Base-by-base conservation (phyloP, 2,113 vertebrate species). In the Orycteropus afer region DNA sequence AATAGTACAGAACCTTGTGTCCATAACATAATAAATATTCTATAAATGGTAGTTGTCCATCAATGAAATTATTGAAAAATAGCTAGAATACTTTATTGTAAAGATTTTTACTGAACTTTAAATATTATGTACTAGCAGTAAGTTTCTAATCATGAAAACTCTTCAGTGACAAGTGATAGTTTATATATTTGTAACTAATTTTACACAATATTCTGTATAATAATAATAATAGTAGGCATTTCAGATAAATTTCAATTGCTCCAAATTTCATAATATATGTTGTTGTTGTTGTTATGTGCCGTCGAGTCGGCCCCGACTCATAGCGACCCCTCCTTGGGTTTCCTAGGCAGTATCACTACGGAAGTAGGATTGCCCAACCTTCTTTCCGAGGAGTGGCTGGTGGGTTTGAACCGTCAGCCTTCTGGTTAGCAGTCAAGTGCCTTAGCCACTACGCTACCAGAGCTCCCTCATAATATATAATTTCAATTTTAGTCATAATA, bases 11-110 rank as follows among this genome's bases (percentile, higher is more conserved):
- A 59, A 3, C 4, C 7, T 74, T 81, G 8, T 79, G 14, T 74
- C 11, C 57, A 15, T 67, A 47, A 27, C 27, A 9, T 27, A 23
- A 42, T 67, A 85, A 42, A 6, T 6, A 2, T 34, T 78, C 12
- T 78, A 3, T 93, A 57, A 61, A 51, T 89, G 27, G 13, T 37
- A 45, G 0, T 78, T 73, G 49, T 67, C 78, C 86, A 65, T 79
- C 83, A 90, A 49, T 89, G n/a, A 90, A 90, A 95, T 27, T 89
- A 71, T 74, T 61, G 25, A 25, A 85, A 79, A 89, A 81, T 53
- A 77, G 6, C 34, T 67, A 55, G 84, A 90, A 55, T 47, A 34
- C 6, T 73, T 2, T 90, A 25, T 7, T 65, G 7, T 5, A 40
- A 32, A 87, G 13, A 29, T 59, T 61, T 79, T 74, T 51, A 5